Conservation (phyloP, 2,797 vertebrate genomes). For the Epinephelus coioides region DNA sequence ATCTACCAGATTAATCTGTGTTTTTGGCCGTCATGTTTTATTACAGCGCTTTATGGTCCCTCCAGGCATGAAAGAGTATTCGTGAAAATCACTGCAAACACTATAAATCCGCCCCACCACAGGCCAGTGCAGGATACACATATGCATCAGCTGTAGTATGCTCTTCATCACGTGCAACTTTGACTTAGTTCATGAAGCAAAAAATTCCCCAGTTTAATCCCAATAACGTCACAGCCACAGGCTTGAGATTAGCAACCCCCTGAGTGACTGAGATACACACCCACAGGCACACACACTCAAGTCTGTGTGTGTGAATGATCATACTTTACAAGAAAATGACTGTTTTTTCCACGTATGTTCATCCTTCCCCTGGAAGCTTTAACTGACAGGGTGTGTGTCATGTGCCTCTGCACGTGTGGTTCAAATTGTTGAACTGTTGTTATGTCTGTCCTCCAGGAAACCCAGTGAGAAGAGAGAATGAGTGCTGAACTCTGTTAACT, state of each 20-base stretch:
- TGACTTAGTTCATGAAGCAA: conserved; percentile 37
- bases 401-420: conserved; percentile 63
- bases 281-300: conserved; percentile 21
- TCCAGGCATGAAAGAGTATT: neutral
- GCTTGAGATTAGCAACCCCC: conserved; percentile 70
- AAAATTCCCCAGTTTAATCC: conserved; percentile 69
- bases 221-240: conserved; percentile 63
- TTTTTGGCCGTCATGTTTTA: too few species aligned
- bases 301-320: conserved; percentile 17
- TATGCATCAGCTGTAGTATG: conserved; percentile 29
- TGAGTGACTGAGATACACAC: conserved; percentile 44
- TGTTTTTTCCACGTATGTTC: conserved; percentile 24
- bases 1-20: neutral
- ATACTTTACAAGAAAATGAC: conserved; percentile 8
- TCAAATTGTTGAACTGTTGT: conserved; percentile 43
- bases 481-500: conserved; percentile 21
- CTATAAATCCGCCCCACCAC: neutral
- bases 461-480: conserved; percentile 12
- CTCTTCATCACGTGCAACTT: conserved; percentile 52
- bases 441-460: conserved; percentile 17
- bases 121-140: neutral
- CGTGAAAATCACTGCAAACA: neutral
- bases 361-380: conserved; percentile 33
- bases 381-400: conserved; percentile 32
- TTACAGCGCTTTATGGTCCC: neutral